These are phyloP conservation scores for Girardinichthys multiradiatus DNA, from an alignment of 2,113 vertebrate species.

Conservation along the genomic window DNA sequence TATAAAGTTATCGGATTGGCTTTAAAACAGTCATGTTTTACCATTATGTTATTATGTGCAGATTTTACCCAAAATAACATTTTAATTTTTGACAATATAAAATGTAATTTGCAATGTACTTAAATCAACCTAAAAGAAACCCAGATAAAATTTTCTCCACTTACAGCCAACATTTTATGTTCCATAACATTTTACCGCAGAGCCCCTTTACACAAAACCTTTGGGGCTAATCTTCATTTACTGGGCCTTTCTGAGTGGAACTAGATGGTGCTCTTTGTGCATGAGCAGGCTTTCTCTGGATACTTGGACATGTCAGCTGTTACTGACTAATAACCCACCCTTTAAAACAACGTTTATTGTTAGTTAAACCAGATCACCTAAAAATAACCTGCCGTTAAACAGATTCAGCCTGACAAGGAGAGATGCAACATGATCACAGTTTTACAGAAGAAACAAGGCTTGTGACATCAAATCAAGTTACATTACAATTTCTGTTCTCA, in stretches of 20 bases:
- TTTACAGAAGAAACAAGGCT: not conserved
- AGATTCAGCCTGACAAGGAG: not conserved
- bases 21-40: not conserved
- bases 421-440: not conserved
- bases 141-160: too few relatives aligned
- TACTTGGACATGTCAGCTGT: not conserved
- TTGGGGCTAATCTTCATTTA: too few relatives aligned
- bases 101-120: too few relatives aligned
- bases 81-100: too few relatives aligned
- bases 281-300: not conserved
- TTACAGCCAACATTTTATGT: too few relatives aligned
- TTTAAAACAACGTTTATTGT: not conserved
- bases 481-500: not conserved
- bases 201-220: too few relatives aligned
- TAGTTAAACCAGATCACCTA: not conserved
- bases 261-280: too few relatives aligned
- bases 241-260: not conserved
- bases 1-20: not conserved
- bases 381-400: not conserved
- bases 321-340: too few relatives aligned
- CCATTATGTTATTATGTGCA: not conserved
- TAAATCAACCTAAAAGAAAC: too few relatives aligned
- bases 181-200: too few relatives aligned
- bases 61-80: too few relatives aligned
- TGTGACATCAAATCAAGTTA: not conserved